These are phyloP conservation scores for Druon quercuslanigerum DNA, from an alignment of 1,140 invertebrate species.

Conservation along the genomic window DNA sequence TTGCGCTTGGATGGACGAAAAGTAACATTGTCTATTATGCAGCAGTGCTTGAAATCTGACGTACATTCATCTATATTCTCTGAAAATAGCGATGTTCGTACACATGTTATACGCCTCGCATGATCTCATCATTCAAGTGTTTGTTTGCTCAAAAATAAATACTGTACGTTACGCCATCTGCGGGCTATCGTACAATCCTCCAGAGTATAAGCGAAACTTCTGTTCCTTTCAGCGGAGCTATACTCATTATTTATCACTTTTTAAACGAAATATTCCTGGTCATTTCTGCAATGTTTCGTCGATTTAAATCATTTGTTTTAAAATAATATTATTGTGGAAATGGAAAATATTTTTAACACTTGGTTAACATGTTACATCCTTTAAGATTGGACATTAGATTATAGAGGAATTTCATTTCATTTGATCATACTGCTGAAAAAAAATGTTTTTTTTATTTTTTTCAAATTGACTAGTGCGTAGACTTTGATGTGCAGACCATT, in stretches of 20 bases:
- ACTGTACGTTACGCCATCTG: conserved; percentile 62
- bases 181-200: conserved; percentile 35
- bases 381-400: not conserved
- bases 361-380: not conserved
- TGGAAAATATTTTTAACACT: not conserved
- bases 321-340: too few species aligned
- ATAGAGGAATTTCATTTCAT: too few species aligned
- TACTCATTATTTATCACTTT: too few species aligned
- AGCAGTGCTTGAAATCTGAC: not conserved
- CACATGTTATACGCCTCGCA: conserved; percentile 39
- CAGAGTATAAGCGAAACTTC: not conserved
- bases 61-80: too few species aligned
- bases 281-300: too few species aligned
- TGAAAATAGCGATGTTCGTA: conserved; percentile 35
- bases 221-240: too few species aligned
- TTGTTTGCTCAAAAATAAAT: conserved; percentile 70
- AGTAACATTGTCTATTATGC: not conserved
- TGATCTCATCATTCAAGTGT: conserved; percentile 67
- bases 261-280: too few species aligned
- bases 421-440: too few species aligned
- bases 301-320: too few species aligned
- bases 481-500: too few species aligned
- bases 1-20: not conserved
- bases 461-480: too few species aligned
- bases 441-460: too few species aligned